phyloP scores from a whole-genome alignment of 2,888 invertebrate species.

The Augiades crinisus region DNA sequence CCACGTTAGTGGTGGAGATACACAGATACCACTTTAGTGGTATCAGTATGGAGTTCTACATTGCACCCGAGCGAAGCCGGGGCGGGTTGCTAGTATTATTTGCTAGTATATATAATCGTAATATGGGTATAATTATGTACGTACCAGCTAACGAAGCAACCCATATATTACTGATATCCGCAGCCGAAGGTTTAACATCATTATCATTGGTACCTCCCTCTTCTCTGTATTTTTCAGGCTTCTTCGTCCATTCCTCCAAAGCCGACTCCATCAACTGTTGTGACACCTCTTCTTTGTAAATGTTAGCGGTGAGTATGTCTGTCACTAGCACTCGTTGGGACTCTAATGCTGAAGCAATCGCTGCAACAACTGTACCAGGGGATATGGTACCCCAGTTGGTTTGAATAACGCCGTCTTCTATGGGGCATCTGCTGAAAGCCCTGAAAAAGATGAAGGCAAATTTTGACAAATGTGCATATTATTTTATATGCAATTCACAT shows the following conservation, averaged over 20 bases:
- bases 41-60: no score
- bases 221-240: slow-evolving; percentile 53
- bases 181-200: slow-evolving; percentile 20
- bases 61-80: no score
- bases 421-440: slow-evolving; percentile 79
- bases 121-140: not conserved
- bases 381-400: slow-evolving; percentile 83
- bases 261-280: slow-evolving; percentile 60
- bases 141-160: slow-evolving; percentile 83
- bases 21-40: no score
- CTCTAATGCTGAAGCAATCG: slow-evolving; percentile 83
- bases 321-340: slow-evolving; percentile 76
- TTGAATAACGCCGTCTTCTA: slow-evolving; percentile 84
- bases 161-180: slow-evolving; percentile 81
- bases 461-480: no score
- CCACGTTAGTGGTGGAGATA: no score
- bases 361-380: slow-evolving; percentile 81
- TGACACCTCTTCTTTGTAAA: slow-evolving; percentile 62
- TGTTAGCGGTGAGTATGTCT: slow-evolving; percentile 66
- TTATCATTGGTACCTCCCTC: slow-evolving; percentile 31
- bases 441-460: slow-evolving; percentile 44
- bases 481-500: no score
- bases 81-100: no score
- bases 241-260: slow-evolving; percentile 60
- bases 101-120: no score